Percentiles rank a stretch among this genome's conserved stretches.
These are phyloP conservation scores for Thereva unica DNA, from an alignment of 2,888 invertebrate species.

Conservation along the genomic window DNA sequence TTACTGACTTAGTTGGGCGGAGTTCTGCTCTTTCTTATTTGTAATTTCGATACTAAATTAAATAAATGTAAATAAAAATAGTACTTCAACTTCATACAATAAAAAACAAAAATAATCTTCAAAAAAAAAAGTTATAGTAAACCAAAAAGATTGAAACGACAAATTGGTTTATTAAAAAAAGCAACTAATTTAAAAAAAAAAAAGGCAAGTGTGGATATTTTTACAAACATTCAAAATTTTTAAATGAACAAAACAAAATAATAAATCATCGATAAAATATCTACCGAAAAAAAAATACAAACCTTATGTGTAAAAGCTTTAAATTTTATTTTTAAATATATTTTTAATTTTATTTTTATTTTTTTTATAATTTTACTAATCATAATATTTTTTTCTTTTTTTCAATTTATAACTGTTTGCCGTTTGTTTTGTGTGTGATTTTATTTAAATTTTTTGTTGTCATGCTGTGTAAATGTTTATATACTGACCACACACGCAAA, in stretches of 20 bases:
- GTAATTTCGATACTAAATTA: too few species aligned
- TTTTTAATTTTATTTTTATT: conserved; percentile 14
- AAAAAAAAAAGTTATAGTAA: too few species aligned
- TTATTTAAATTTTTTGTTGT: conserved; percentile 37
- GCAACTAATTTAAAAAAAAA: conserved; percentile 1
- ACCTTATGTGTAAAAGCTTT: too few species aligned
- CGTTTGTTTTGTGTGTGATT: conserved; percentile 36
- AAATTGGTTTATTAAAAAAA: conserved; percentile 26
- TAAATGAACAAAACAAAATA: conserved; percentile 6
- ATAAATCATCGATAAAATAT: conserved; percentile 42
- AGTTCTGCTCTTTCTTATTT: too few species aligned
- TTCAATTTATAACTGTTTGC: conserved; percentile 33
- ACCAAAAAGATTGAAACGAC: conserved; percentile 13
- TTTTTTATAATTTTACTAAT: conserved; percentile 19
- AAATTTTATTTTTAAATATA: conserved; percentile 20
- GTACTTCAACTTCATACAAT: too few species aligned
- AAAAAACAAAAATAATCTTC: too few species aligned
- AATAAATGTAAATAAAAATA: too few species aligned
- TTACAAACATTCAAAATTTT: conserved; percentile 17
- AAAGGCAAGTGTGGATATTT: conserved; percentile 37
- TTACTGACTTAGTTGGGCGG: too few species aligned
- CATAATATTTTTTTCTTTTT: conserved; percentile 19
- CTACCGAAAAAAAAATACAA: conserved; percentile 40
- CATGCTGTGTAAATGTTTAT: neutral
- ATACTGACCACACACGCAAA: too few species aligned